phyloP scores from a whole-genome alignment of 2,113 vertebrate species.

The Platanista minor region DNA sequence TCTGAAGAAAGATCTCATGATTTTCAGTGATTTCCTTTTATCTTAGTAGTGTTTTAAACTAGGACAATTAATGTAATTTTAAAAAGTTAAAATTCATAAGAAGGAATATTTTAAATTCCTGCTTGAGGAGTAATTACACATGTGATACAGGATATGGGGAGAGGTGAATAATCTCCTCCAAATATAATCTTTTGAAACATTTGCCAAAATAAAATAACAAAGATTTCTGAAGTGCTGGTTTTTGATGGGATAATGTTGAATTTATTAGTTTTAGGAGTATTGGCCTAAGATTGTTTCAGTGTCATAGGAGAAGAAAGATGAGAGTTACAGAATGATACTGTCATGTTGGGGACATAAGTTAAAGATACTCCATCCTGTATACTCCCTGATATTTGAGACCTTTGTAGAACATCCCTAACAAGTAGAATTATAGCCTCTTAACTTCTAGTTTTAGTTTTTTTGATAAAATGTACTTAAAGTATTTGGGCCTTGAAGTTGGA shows the following conservation, averaged over 20 bases:
- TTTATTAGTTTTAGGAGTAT: conserved; percentile 20
- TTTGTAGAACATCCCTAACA: not conserved
- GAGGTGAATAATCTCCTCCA: not conserved
- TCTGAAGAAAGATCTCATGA: not conserved
- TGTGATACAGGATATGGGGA: not conserved
- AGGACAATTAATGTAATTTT: not conserved
- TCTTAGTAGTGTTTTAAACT: conserved; percentile 12
- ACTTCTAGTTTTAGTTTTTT: not conserved
- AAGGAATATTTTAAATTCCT: not conserved
- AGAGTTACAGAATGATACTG: not conserved
- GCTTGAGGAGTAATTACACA: conserved; percentile 2
- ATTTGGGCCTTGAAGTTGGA: not conserved
- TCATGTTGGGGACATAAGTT: not conserved
- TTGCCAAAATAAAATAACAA: conserved; percentile 11
- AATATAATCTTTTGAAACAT: not conserved
- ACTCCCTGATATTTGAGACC: not conserved
- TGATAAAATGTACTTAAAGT: not conserved
- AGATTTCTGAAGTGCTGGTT: not conserved
- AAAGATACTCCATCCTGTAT: not conserved
- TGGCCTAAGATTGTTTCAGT: not conserved
- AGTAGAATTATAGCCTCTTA: not conserved
- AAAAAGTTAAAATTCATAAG: not conserved
- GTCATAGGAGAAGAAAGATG: not conserved
- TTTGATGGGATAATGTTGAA: not conserved
- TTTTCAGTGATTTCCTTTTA: not conserved